These are phyloP conservation scores for Panopea generosa DNA, from an alignment of 2,888 invertebrate species.

Conservation along the genomic window DNA sequence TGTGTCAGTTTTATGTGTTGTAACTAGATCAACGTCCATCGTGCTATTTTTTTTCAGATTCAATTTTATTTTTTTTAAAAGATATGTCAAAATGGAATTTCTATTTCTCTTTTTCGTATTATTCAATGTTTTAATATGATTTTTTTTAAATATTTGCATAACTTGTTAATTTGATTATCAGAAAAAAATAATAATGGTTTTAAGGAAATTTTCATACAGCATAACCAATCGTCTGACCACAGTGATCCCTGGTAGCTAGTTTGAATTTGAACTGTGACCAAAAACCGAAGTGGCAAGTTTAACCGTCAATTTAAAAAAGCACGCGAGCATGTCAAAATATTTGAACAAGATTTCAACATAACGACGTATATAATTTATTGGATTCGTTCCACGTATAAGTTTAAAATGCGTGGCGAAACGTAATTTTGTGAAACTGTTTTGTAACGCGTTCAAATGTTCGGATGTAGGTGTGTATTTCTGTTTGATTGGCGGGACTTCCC, in stretches of 20 bases:
- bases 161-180: too few species aligned
- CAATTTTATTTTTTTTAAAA: too few species aligned
- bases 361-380: conserved; percentile 51
- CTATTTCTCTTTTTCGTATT: too few species aligned
- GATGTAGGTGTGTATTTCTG: conserved; percentile 40
- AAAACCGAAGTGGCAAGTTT: conserved; percentile 36
- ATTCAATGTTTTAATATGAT: too few species aligned
- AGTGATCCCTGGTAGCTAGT: conserved; percentile 21
- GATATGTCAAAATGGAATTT: too few species aligned
- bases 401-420: conserved; percentile 51
- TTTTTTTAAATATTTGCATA: too few species aligned
- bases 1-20: too few species aligned
- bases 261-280: conserved; percentile 48
- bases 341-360: conserved; percentile 61
- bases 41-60: too few species aligned
- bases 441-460: too few species aligned
- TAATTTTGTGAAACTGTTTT: conserved; percentile 21
- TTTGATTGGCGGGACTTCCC: conserved; percentile 49
- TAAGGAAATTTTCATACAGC: too few species aligned
- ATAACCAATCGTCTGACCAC: neutral
- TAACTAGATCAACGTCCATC: too few species aligned
- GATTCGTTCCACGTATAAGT: conserved; percentile 45
- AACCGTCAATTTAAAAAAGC: conserved; percentile 59
- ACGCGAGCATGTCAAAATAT: conserved; percentile 64
- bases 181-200: too few species aligned